Base-by-base conservation (phyloP, 2,797 vertebrate genomes). In the Microctenopoma stevenorrisi region DNA sequence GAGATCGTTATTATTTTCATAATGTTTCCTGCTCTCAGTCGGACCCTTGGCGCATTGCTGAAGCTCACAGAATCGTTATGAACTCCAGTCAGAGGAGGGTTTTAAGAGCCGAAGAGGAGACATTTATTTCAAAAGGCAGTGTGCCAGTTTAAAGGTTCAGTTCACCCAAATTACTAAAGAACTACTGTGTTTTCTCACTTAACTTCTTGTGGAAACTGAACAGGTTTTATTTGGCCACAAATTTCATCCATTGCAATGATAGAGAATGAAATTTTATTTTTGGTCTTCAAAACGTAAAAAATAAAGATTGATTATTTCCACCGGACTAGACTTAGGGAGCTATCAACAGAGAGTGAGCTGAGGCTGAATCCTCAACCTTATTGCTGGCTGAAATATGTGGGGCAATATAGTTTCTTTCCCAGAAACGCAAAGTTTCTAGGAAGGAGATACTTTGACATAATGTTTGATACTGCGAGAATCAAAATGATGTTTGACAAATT, bases 1-100 rank as follows among this genome's bases (percentile, higher is more conserved):
- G 85, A 88, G 84, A 87, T 88, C 79, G 85, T 92, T 88, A 92
- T 94, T 88, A 91, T 93, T 91, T 91, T 90, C 91, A 63, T 84
- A 89, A 89, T 86, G 81, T 78, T 81, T 74, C 25, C 71, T 79
- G 79, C 77, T 82, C 85, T 83, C 79, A 38, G 73, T 69, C 62
- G 74, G 88, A 88, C 83, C 86, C 79, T 76, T 13, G 83, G 86
- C 15, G 81, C 85, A 84, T 50, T 53, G 37, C 38, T 33, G 40
- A 64, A 12, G 74, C 65, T 64, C 49, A 3, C 64, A 57, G 88
- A 88, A 92, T 92, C 22, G 8, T 79, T 92, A 92, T 90, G 80
- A 92, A 82, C 60, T 57, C 42, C 0, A 59, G 67, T 60, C 55
- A 33, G 76, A 78, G 58, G 62, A 74, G 78, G 50, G 58, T 68